Percentiles rank a stretch among this genome's conserved stretches.
Conservation (phyloP, 2,113 vertebrate genomes). For the Glareola pratincola region DNA sequence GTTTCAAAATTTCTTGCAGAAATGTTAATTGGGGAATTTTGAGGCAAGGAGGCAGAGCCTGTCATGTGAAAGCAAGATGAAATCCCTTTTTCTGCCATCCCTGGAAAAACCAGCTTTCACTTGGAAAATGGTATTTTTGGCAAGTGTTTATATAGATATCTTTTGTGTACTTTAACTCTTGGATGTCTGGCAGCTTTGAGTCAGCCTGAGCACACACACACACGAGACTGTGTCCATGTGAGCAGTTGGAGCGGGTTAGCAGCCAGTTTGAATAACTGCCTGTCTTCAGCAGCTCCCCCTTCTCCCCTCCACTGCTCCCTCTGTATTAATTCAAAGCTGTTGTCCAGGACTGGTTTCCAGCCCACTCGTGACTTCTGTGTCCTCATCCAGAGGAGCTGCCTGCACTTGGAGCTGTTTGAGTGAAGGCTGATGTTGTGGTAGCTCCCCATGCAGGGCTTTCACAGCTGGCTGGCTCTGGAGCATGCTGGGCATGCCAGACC, state of each 20-base stretch:
- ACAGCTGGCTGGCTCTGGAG: not conserved
- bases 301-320: not conserved
- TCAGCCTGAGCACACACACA: not conserved
- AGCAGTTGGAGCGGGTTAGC: not conserved
- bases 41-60: not conserved
- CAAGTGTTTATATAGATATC: not conserved
- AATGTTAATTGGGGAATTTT: not conserved
- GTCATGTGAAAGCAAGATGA: not conserved
- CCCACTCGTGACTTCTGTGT: not conserved
- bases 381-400: not conserved
- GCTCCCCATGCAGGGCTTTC: not conserved
- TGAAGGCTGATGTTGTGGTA: rapidly evolving
- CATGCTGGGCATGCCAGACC: not conserved
- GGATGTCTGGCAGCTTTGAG: not conserved
- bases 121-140: conserved; percentile 26
- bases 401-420: not conserved
- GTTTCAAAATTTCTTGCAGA: conserved; percentile 20
- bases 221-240: not conserved
- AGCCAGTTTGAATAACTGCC: conserved; percentile 51
- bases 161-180: conserved; percentile 10
- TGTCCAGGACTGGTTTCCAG: conserved; percentile 27
- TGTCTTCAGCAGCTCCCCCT: conserved; percentile 10
- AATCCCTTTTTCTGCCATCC: not conserved
- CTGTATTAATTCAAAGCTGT: not conserved
- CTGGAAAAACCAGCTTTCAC: not conserved